phyloP scores from a whole-genome alignment of 2,113 vertebrate species.

The Forbesichthys papilliferus region DNA sequence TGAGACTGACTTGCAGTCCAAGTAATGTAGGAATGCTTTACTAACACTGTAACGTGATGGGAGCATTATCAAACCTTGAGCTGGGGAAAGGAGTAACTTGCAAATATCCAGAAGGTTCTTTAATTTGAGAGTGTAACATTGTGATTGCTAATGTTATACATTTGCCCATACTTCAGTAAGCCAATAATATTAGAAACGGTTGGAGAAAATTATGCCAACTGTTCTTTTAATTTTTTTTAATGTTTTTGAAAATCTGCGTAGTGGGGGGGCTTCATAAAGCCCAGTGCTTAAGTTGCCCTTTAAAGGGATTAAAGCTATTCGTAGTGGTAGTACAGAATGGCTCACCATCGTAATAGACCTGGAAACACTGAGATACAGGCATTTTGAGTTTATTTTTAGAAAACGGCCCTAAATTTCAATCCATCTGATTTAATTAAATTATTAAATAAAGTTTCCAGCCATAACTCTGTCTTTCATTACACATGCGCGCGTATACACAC shows the following conservation, averaged over 20 bases:
- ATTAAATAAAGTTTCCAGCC: slow-evolving; percentile 12
- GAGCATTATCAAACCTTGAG: too few relatives aligned
- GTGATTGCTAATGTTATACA: too few relatives aligned
- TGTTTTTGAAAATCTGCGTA: background rate
- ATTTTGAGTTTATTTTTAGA: background rate
- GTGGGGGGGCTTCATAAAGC: background rate
- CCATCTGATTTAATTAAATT: slow-evolving; percentile 8
- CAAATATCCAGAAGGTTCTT: too few relatives aligned
- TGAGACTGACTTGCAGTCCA: too few relatives aligned
- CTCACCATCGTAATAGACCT: background rate
- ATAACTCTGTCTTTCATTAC: slow-evolving; percentile 20
- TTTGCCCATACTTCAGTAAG: too few relatives aligned
- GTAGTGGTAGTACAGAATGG: background rate
- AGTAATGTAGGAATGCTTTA: too few relatives aligned
- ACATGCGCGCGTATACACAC: background rate
- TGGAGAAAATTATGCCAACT: background rate
- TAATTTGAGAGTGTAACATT: too few relatives aligned
- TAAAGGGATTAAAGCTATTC: background rate
- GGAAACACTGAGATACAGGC: background rate
- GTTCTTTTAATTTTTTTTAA: background rate
- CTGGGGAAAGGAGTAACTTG: too few relatives aligned
- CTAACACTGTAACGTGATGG: too few relatives aligned
- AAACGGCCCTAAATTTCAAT: background rate
- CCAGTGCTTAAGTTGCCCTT: background rate
- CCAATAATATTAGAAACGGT: too few relatives aligned